These are phyloP conservation scores for Unio pictorum DNA, from an alignment of 2,888 invertebrate genomes.

Conservation along the genomic window DNA sequence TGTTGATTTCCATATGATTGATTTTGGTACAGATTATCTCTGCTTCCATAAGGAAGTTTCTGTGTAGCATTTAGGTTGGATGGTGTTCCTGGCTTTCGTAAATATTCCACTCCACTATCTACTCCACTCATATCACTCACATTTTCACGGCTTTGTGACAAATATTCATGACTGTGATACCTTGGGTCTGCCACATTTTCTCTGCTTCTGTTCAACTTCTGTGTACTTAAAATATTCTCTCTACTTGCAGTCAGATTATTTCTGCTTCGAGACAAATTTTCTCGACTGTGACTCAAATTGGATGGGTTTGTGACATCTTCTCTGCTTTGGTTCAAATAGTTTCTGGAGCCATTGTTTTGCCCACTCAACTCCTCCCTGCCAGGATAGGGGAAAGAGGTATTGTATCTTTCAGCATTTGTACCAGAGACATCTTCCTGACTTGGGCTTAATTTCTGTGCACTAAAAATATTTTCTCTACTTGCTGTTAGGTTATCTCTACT, in stretches of 20 bases:
- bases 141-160: slow-evolving; percentile 6
- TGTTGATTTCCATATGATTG: slow-evolving; percentile 10
- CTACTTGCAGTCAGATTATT: slow-evolving; percentile 22
- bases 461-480: slow-evolving; percentile 22
- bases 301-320: slow-evolving; percentile 16
- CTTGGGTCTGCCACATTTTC: slow-evolving; percentile 29
- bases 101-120: no score
- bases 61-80: neutral
- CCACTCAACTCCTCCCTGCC: no score
- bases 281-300: slow-evolving; percentile 12
- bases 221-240: slow-evolving; percentile 16
- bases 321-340: slow-evolving; percentile 8
- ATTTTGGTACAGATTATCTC: slow-evolving; percentile 16
- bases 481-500: slow-evolving; percentile 23
- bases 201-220: slow-evolving; percentile 15
- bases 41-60: slow-evolving; percentile 3
- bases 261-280: slow-evolving; percentile 24
- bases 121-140: neutral
- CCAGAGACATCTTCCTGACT: no score
- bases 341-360: no score
- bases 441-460: slow-evolving; percentile 3
- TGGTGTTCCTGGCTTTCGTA: no score
- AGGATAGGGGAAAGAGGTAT: no score
- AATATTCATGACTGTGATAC: slow-evolving; percentile 10
- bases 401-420: no score